A percentile compares a stretch with the other conserved stretches of the same genome.
These are phyloP conservation scores for Diabrotica undecimpunctata DNA, from an alignment of 1,140 invertebrate genomes.

Conservation along the genomic window DNA sequence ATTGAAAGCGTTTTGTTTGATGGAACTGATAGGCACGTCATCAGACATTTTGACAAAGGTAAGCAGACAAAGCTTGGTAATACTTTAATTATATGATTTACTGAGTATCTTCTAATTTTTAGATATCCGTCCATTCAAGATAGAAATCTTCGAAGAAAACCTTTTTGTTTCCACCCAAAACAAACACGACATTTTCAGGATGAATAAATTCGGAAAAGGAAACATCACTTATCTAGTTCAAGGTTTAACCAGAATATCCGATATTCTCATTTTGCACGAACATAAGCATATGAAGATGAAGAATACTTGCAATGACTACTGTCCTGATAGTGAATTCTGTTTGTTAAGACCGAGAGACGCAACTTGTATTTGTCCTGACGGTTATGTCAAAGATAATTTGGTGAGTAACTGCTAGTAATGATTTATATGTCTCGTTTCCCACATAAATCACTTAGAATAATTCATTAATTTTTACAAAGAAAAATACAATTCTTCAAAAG, in stretches of 20 bases:
- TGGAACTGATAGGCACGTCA: conserved; percentile 60
- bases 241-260: conserved; percentile 56
- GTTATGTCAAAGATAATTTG: conserved; percentile 36
- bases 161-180: conserved; percentile 65
- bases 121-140: conserved; percentile 59
- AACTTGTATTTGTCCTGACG: conserved; percentile 67
- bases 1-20: conserved; percentile 67
- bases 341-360: conserved; percentile 50
- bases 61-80: conserved; percentile 14
- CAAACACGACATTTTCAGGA: conserved; percentile 59
- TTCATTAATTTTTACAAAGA: too few species aligned
- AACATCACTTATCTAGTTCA: conserved; percentile 55
- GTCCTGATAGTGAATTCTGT: conserved; percentile 58
- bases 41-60: conserved; percentile 54
- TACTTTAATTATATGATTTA: neutral
- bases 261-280: conserved; percentile 66
- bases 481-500: too few species aligned
- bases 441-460: too few species aligned
- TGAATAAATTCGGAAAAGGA: conserved; percentile 67
- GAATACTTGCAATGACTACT: conserved; percentile 51
- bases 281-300: conserved; percentile 57
- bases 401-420: too few species aligned
- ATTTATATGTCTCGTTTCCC: too few species aligned
- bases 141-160: conserved; percentile 73
- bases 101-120: neutral